Evolutionary conservation across 37 sponge, comb jelly and placozoan genomes (phyloP).

Genomic region (Diacarnus erythraeanus): DNA sequence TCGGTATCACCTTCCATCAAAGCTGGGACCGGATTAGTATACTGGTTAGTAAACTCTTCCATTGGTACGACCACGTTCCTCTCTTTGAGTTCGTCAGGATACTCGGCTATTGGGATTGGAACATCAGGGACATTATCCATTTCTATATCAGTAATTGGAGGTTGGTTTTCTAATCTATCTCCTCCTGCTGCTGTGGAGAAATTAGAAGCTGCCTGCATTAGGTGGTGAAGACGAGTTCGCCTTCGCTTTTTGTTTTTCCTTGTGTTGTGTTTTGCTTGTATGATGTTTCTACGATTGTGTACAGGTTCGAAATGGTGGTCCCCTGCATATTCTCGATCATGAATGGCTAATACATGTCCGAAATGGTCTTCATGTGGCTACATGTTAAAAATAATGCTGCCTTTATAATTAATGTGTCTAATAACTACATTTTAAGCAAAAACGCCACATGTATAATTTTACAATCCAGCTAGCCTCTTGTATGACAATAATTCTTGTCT

Average conservation of each 20-base stretch:
- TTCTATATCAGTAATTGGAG: neutral
- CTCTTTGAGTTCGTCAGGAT: neutral
- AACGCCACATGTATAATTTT: too few relatives aligned
- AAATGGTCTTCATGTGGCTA: constrained; percentile 62
- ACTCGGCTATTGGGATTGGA: constrained; percentile 10
- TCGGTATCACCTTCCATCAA: neutral
- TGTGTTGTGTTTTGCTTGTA: neutral
- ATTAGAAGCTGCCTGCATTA: constrained; percentile 1
- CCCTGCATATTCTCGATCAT: constrained; percentile 19
- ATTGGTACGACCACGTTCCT: too few relatives aligned
- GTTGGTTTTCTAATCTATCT: neutral
- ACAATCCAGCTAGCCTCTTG: too few relatives aligned
- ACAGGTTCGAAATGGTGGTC: constrained; percentile 61
- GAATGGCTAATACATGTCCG: constrained; percentile 18
- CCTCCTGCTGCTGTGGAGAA: too few relatives aligned
- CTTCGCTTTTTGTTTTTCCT: neutral
- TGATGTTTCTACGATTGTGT: neutral
- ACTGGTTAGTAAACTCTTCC: constrained; percentile 3
- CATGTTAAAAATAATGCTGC: neutral
- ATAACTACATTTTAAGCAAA: too few relatives aligned
- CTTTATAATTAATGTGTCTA: too few relatives aligned
- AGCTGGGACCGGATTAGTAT: neutral
- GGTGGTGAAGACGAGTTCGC: neutral
- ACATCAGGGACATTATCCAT: constrained; percentile 7
- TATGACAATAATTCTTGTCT: too few relatives aligned